Percentiles rank a stretch among this genome's conserved stretches.
Conservation (phyloP, 64 coral and sea anemone species). For the Dendronephthya gigantea region DNA sequence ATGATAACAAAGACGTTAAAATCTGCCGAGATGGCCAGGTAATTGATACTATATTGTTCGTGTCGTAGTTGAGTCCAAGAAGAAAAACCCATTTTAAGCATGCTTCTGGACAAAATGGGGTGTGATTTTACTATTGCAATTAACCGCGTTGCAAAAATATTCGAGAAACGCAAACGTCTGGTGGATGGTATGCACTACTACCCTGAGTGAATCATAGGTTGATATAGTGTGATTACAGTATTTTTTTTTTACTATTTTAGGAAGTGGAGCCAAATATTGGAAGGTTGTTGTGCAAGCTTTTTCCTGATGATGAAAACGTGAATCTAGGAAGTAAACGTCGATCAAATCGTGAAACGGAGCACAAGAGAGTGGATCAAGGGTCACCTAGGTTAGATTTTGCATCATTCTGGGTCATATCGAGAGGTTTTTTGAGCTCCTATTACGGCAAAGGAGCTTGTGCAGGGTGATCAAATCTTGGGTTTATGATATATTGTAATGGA, state of each 20-base stretch:
- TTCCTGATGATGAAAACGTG: slow-evolving; percentile 84
- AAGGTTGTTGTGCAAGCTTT: slow-evolving; percentile 64
- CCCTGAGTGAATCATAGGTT: too few species aligned
- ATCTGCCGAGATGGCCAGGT: slow-evolving; percentile 99
- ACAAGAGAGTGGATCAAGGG: background rate
- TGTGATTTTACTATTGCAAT: too few species aligned
- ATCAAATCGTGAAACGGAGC: background rate
- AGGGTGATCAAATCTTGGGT: background rate
- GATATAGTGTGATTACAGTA: too few species aligned
- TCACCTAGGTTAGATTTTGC: slow-evolving; percentile 21
- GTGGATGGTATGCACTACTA: too few species aligned
- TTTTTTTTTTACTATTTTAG: background rate
- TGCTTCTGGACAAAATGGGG: too few species aligned
- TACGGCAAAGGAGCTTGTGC: background rate
- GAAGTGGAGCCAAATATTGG: slow-evolving; percentile 92
- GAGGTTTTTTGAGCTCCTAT: background rate
- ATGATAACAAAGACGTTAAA: slow-evolving; percentile 99
- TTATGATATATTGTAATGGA: background rate
- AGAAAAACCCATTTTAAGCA: too few species aligned
- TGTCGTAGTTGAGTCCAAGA: too few species aligned
- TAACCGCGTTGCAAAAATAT: too few species aligned
- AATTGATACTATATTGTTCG: background rate
- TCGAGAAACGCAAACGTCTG: too few species aligned
- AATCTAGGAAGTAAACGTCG: slow-evolving; percentile 29
- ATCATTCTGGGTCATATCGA: background rate